Base-by-base conservation (phyloP, 2,888 invertebrate species). In the Apoda limacodes region DNA sequence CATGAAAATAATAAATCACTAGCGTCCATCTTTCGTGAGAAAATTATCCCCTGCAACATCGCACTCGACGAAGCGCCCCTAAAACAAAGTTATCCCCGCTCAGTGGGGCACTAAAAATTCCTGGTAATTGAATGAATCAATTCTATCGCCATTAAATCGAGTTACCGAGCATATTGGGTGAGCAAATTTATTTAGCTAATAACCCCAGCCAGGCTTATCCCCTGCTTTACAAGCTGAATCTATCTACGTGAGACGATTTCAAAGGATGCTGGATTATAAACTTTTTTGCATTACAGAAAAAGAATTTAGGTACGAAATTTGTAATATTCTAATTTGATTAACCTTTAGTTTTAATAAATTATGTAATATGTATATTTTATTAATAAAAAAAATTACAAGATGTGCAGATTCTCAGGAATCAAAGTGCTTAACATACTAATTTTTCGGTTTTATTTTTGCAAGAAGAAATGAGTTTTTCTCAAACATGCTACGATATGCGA, bases 121-220 rank as follows among this genome's bases (percentile, higher is more conserved):
- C 75, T 67, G 68, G 60, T 80, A 80, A 80, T 78, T 78, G 80
- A 80, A 78, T 80, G 78, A 80, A 76, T 80, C 78, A 76, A 78
- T 80, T 76, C 78, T 69, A 76, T 75, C 68, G 70, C 76, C 71
- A 80, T 80, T 80, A 78, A 80, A 80, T 80, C 78, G 72, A 78
- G 76, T 80, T 80, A 80, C 76, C 55, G 64, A 76, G 75, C 78
- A 78, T 80, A 80, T 80, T 80, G 80, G 66, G 68, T 60, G 76
- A 66, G 71, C 76, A 76, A 78, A 78, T 80, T 76, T 78, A 78
- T 78, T 80, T 76, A 76, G 67, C 75, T 80, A 78, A 80, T 78
- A 78, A 68, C 64, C 68, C 70, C 61, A 5, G 13, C 12, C 13
- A 14, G 9, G 9, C 19, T 27, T 12, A 25, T 13, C 5, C 14